Evolutionary conservation across 2,888 invertebrate genomes (phyloP).

Genomic region (Nineta flava): DNA sequence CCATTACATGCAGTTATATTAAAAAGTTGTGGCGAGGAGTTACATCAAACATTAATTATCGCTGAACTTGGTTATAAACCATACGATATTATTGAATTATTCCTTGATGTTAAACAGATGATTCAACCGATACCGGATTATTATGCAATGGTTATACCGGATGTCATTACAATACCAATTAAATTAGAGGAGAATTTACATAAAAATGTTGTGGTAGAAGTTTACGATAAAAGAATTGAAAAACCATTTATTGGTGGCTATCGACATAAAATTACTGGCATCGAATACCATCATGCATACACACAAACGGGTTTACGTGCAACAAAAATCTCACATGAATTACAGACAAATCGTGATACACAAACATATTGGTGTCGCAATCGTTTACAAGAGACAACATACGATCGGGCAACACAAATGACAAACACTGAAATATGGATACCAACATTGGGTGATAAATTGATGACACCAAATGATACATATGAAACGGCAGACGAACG

Average conservation of each 20-base stretch:
- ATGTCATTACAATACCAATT: slow-evolving; percentile 37
- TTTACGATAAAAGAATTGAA: slow-evolving; percentile 37
- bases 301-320: slow-evolving; percentile 60
- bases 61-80: slow-evolving; percentile 20
- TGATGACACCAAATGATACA: slow-evolving; percentile 34
- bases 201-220: slow-evolving; percentile 37
- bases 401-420: slow-evolving; percentile 46
- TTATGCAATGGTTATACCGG: slow-evolving; percentile 24
- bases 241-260: slow-evolving; percentile 78
- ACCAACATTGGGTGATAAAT: slow-evolving; percentile 44
- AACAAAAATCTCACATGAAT: slow-evolving; percentile 33
- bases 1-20: slow-evolving; percentile 10
- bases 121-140: slow-evolving; percentile 9
- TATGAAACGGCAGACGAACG: slow-evolving; percentile 52
- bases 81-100: slow-evolving; percentile 16
- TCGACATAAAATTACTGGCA: slow-evolving; percentile 48
- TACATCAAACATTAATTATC: slow-evolving; percentile 17
- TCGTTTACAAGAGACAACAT: slow-evolving; percentile 35
- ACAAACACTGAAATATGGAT: slow-evolving; percentile 36
- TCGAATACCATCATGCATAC: slow-evolving; percentile 64
- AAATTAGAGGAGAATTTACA: slow-evolving; percentile 26
- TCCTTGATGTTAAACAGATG: slow-evolving; percentile 7
- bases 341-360: slow-evolving; percentile 41
- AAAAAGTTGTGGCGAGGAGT: slow-evolving; percentile 17
- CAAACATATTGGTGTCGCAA: slow-evolving; percentile 41